These are phyloP conservation scores for Carcharodon carcharias DNA, from an alignment of 2,797 vertebrate species.

Conservation along the genomic window DNA sequence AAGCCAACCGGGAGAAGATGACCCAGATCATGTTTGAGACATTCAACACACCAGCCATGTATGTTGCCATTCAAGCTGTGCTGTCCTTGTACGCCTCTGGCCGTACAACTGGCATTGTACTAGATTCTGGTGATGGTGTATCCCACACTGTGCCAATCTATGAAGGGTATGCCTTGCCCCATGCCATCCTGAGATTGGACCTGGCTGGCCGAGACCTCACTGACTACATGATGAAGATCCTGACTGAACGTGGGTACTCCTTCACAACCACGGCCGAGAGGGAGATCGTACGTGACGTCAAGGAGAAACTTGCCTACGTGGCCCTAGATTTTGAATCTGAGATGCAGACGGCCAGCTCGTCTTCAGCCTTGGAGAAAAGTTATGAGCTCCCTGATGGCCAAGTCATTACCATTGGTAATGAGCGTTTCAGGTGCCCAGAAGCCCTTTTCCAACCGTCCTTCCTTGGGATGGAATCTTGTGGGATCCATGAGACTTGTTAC, in stretches of 20 bases:
- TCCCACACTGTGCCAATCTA: conserved; percentile 14
- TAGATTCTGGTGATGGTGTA: conserved; percentile 27
- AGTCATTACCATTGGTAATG: conserved; percentile 27
- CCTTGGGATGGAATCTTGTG: background rate
- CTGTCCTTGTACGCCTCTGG: conserved; percentile 66
- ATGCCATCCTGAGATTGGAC: conserved; percentile 25
- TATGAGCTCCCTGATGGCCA: conserved; percentile 28
- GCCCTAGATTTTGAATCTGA: conserved; percentile 24
- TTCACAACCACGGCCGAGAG: conserved; percentile 25
- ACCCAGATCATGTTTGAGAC: conserved; percentile 80
- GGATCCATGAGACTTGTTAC: background rate
- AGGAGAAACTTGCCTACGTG: conserved; percentile 7
- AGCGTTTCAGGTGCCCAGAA: conserved; percentile 31
- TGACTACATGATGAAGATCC: conserved; percentile 30
- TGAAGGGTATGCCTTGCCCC: conserved; percentile 23
- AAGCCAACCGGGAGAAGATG: conserved; percentile 78
- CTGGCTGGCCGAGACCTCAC: conserved; percentile 30
- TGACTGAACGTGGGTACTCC: conserved; percentile 17
- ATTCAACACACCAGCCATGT: conserved; percentile 70
- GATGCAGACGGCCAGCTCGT: background rate
- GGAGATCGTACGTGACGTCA: conserved; percentile 29
- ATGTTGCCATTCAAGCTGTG: conserved; percentile 65
- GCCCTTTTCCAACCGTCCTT: conserved; percentile 26
- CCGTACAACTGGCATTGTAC: conserved; percentile 57
- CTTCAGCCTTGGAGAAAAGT: conserved; percentile 15